Percentiles rank a stretch among this genome's conserved stretches.
phyloP scores from a whole-genome alignment of 2,888 invertebrate genomes.

The Yponomeuta malinellus region DNA sequence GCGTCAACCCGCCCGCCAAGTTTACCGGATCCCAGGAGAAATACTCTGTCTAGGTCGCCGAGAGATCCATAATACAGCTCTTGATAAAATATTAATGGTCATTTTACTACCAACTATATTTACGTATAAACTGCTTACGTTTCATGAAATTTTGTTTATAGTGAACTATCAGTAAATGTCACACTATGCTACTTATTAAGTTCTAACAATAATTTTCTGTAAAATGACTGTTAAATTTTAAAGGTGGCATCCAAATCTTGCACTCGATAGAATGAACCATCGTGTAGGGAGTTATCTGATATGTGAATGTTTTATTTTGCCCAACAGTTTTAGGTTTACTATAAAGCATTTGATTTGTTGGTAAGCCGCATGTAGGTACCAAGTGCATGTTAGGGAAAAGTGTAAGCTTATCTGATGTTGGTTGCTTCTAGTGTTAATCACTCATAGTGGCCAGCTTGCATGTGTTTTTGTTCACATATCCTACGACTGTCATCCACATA shows the following conservation, averaged over 20 bases:
- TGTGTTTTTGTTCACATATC: conserved; percentile 8
- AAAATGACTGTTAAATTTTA: conserved; percentile 11
- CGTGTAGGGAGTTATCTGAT: conserved; percentile 18
- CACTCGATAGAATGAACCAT: conserved; percentile 9
- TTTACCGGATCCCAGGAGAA: conserved; percentile 34
- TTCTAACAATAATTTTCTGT: conserved; percentile 5
- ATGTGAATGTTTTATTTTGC: conserved; percentile 20
- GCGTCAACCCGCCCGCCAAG: conserved; percentile 71
- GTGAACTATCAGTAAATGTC: not conserved
- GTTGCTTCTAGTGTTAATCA: conserved; percentile 1
- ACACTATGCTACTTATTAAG: conserved; percentile 6
- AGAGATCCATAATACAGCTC: conserved; percentile 21
- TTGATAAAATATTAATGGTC: conserved; percentile 15
- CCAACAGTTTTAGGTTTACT: conserved; percentile 10
- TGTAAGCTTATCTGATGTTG: conserved; percentile 1
- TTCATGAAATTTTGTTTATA: not conserved
- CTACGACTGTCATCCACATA: not conserved
- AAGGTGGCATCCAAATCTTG: conserved; percentile 3
- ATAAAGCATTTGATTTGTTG: conserved; percentile 16
- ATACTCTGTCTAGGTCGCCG: conserved; percentile 35
- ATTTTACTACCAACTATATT: conserved; percentile 5
- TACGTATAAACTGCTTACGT: conserved; percentile 1
- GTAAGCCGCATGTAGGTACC: conserved; percentile 8
- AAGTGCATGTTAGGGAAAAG: conserved; percentile 4
- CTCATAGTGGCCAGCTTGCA: not conserved